phyloP scores from a whole-genome alignment of 2,113 vertebrate species.

The Mastomys coucha region DNA sequence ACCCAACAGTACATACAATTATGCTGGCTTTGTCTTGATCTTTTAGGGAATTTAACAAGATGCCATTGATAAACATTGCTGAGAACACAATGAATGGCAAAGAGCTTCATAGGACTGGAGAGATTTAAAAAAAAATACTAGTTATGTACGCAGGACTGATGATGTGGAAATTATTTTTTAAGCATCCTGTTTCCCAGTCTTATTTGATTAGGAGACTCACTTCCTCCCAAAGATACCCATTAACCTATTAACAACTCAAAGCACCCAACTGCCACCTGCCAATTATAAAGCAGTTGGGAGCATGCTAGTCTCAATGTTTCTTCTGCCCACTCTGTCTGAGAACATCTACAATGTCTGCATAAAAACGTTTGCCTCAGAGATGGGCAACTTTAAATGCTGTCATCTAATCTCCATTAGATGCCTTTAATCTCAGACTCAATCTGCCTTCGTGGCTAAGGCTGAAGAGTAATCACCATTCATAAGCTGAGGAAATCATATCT shows the following conservation, averaged over 20 bases:
- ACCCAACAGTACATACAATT: not conserved
- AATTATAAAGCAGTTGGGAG: conserved; percentile 52
- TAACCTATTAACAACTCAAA: conserved; percentile 40
- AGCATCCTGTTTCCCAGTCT: conserved; percentile 55
- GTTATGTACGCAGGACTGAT: not conserved
- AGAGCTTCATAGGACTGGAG: conserved; percentile 1
- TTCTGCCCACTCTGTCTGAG: not conserved
- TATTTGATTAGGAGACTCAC: conserved; percentile 56
- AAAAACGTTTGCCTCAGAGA: conserved; percentile 22
- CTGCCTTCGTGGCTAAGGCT: not conserved
- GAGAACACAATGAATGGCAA: not conserved
- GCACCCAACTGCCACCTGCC: conserved; percentile 12
- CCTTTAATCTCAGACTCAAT: conserved; percentile 41
- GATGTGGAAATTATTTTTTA: conserved; percentile 30
- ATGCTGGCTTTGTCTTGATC: not conserved
- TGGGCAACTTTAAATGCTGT: not conserved
- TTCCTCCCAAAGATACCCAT: conserved; percentile 44
- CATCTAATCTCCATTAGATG: not conserved
- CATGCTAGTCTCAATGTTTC: not conserved
- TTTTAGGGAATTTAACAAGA: not conserved
- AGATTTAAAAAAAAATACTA: not conserved
- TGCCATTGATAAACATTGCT: not conserved
- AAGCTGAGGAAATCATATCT: conserved; percentile 26
- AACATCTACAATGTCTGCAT: not conserved
- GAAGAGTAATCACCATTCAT: conserved; percentile 42